Evolutionary conservation across 2,797 vertebrate genomes (phyloP).

Genomic region (Tokudaia tokunoshimensis): DNA sequence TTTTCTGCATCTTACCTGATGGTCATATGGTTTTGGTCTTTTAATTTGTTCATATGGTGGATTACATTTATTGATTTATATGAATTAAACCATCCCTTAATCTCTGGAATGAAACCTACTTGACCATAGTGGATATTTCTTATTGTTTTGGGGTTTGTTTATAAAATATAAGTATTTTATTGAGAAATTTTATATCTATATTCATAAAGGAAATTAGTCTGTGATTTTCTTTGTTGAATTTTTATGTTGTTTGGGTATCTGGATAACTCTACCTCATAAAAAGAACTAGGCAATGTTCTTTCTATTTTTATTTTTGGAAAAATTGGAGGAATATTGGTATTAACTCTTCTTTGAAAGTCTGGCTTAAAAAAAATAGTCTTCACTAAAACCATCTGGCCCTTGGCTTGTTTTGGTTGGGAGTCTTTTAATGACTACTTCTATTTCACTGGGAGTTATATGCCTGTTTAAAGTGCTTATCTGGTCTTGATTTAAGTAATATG

Average conservation of each 20-base stretch:
- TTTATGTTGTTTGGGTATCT: neutral
- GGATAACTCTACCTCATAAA: neutral
- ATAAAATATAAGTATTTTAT: neutral
- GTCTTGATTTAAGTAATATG: neutral
- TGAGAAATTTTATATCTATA: neutral
- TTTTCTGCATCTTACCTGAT: neutral
- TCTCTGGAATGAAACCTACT: neutral
- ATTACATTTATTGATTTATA: neutral
- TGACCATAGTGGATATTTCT: neutral
- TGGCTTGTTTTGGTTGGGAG: no score
- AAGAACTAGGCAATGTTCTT: neutral
- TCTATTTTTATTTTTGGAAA: neutral
- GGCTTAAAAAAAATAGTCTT: no score
- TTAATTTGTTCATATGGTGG: neutral
- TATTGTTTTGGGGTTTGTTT: neutral
- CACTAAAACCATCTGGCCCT: no score
- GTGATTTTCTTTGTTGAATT: neutral
- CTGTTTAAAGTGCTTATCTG: neutral
- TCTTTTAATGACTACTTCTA: neutral
- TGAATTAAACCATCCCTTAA: neutral
- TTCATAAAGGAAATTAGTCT: neutral
- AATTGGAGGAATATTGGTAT: neutral
- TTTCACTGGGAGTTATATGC: neutral
- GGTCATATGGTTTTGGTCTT: neutral
- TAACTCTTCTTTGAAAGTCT: no score